phyloP scores from a whole-genome alignment of 2,888 invertebrate genomes.

The Pandemis corylana region DNA sequence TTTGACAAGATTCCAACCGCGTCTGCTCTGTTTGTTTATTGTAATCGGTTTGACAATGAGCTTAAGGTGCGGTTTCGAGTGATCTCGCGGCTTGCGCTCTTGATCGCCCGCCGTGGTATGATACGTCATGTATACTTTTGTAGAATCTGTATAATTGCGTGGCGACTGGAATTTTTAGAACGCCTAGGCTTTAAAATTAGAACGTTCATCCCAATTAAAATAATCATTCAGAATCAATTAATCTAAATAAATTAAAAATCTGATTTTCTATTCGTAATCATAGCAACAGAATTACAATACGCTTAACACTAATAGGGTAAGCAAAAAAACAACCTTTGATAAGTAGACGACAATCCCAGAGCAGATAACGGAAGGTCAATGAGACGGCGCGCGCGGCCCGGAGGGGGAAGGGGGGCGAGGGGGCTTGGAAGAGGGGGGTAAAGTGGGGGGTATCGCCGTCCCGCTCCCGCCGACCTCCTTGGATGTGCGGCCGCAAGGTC shows the following conservation, averaged over 20 bases:
- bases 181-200: neutral
- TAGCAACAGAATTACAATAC: constrained; percentile 19
- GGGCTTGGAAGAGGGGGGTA: constrained; percentile 49
- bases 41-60: constrained; percentile 85
- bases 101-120: constrained; percentile 82
- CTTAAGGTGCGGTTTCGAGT: constrained; percentile 85
- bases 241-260: neutral
- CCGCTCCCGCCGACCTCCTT: constrained; percentile 79
- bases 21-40: constrained; percentile 85
- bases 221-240: neutral
- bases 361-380: constrained; percentile 83
- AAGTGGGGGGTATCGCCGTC: constrained; percentile 54
- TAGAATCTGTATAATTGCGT: constrained; percentile 83
- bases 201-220: neutral
- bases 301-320: constrained; percentile 41
- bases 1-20: constrained; percentile 86
- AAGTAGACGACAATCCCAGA: constrained; percentile 68
- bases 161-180: constrained; percentile 72
- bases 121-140: constrained; percentile 83
- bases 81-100: constrained; percentile 75
- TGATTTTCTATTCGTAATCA: neutral
- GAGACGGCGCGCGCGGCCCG: constrained; percentile 70
- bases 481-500: constrained; percentile 84
- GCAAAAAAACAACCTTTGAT: constrained; percentile 43
- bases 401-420: constrained; percentile 51